Base-by-base conservation (phyloP, 2,888 invertebrate genomes). In the Ophion costatus region DNA sequence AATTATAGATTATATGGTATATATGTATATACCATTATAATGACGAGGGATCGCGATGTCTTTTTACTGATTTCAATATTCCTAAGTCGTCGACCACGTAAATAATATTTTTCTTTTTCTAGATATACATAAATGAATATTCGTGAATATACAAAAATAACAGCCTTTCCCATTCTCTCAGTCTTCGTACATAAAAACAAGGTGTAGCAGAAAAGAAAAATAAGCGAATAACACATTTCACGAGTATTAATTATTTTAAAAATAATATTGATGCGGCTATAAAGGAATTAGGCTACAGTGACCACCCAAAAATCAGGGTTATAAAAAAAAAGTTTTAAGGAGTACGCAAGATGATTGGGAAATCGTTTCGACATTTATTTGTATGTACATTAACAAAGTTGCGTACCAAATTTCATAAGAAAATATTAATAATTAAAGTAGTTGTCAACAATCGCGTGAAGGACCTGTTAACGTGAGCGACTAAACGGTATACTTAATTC, bases 51-150 rank as follows among this genome's bases (percentile, higher is more conserved):
- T 24, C 33, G 33, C 67, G 29, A 74, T 64, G 24, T 69, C 61
- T 20, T 24, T 42, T 66, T 45, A 71, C 45, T 33, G 63, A 70
- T 81, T 67, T 61, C 33, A 63, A 77, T 74, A 51, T 74, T 63
- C 56, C 67, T 57, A 74, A 76, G 81, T 69, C 70, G 66, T 76
- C 80, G 80, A 77, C 73, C 80, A 84, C 63, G n/a, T 80, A 64
- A 70, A 76, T 56, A 56, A 76, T 56, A 56, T 69, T 63, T 14
- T 45, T 63, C 4, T 45, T 45, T 45, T 45, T 3, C 14, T 45
- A 45, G 45, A 14, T 45, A 45, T 45, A 45, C 33, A 75, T 66
- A 76, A 33, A 56, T 45, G 45, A 29, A 64, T 66, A 77, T 56
- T 66, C 29, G 38, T 66, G 56, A 33, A 66, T 66, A 66, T 33